Conservation (phyloP, 1,140 invertebrate genomes). For the Atta texana region DNA sequence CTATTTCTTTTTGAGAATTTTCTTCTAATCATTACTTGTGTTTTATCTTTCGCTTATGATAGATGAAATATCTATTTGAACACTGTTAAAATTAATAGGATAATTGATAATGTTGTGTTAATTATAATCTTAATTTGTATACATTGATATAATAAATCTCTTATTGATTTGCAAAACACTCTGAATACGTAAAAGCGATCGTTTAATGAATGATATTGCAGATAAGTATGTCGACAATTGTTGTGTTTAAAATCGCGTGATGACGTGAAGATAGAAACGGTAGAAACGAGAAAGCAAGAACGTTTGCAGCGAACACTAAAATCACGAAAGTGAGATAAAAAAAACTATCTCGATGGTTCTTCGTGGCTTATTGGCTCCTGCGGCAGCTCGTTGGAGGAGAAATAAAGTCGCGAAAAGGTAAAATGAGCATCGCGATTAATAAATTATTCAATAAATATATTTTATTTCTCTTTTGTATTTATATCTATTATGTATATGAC, state of each 20-base stretch:
- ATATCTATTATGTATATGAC: neutral
- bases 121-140: neutral
- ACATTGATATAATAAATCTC: neutral
- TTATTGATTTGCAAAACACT: neutral
- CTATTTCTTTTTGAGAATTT: neutral
- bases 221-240: slow-evolving; percentile 17
- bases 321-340: slow-evolving; percentile 33
- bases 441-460: slow-evolving; percentile 9
- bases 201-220: neutral
- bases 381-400: slow-evolving; percentile 74
- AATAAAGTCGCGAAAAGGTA: slow-evolving; percentile 75
- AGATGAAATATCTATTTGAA: neutral
- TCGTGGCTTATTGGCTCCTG: slow-evolving; percentile 72
- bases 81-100: neutral
- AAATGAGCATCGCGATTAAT: slow-evolving; percentile 41
- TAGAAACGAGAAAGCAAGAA: slow-evolving; percentile 16
- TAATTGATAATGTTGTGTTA: neutral
- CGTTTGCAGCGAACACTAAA: slow-evolving; percentile 37
- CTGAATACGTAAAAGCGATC: neutral
- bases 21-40: neutral
- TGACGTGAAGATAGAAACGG: slow-evolving; percentile 41
- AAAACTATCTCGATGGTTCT: slow-evolving; percentile 71
- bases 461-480: neutral
- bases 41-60: neutral
- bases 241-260: slow-evolving; percentile 7